phyloP scores from a whole-genome alignment of 2,113 vertebrate genomes.

The Rhinogobius similis region DNA sequence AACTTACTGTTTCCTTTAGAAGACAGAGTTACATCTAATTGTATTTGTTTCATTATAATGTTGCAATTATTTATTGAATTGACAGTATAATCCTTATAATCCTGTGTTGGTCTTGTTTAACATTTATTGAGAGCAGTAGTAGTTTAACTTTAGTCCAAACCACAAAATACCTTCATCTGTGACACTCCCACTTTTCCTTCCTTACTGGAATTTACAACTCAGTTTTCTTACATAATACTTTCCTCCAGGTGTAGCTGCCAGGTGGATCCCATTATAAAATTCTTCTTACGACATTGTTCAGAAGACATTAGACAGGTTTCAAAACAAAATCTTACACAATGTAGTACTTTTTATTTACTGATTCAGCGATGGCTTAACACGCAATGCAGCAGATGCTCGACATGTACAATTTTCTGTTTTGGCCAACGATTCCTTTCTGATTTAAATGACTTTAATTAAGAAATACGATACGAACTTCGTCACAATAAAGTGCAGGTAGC shows the following conservation, averaged over 20 bases:
- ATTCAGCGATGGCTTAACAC: too few relatives aligned
- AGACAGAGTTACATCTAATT: not conserved
- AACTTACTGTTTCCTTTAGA: not conserved
- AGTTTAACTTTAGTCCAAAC: not conserved
- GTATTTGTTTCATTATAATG: not conserved
- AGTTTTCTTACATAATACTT: not conserved
- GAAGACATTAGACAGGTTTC: not conserved
- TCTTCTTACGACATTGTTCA: not conserved
- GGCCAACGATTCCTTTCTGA: too few relatives aligned
- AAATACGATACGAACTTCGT: too few relatives aligned
- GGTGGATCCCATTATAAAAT: not conserved
- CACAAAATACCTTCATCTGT: not conserved
- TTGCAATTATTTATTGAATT: not conserved
- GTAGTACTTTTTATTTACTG: too few relatives aligned
- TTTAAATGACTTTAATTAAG: too few relatives aligned
- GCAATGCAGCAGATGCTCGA: not conserved
- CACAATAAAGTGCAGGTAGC: too few relatives aligned
- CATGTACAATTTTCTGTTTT: too few relatives aligned
- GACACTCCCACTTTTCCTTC: not conserved
- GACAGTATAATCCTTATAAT: too few relatives aligned
- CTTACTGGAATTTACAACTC: not conserved
- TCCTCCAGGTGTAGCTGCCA: not conserved
- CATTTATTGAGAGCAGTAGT: too few relatives aligned
- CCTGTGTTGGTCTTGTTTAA: too few relatives aligned
- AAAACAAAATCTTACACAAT: too few relatives aligned